Evolutionary conservation across 2,113 vertebrate genomes (phyloP).

Genomic region (Aplodontia rufa): DNA sequence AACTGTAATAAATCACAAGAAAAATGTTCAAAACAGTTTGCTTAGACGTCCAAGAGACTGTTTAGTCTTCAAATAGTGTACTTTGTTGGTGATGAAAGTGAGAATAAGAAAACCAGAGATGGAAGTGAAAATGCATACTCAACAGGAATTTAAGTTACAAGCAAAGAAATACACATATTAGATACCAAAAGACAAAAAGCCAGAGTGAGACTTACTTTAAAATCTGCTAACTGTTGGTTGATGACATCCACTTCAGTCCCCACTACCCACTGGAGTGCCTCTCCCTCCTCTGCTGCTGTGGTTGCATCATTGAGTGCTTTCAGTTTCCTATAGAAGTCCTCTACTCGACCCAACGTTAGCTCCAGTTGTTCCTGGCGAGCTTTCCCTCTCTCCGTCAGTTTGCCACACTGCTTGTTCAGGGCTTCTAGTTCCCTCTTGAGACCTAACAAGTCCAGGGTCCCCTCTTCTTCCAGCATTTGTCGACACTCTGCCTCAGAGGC

Average conservation of each 20-base stretch:
- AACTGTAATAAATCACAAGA: conserved; percentile 47
- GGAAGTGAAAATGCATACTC: neutral
- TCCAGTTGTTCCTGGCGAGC: conserved; percentile 91
- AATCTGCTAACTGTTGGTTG: conserved; percentile 95
- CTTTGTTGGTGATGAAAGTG: neutral
- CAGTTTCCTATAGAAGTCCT: conserved; percentile 92
- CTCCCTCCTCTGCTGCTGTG: conserved; percentile 88
- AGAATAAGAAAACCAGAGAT: neutral
- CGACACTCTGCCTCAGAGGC: conserved; percentile 89
- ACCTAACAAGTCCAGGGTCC: conserved; percentile 93
- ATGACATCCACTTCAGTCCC: conserved; percentile 96
- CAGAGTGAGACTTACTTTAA: conserved; percentile 90
- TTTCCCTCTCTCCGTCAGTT: conserved; percentile 92
- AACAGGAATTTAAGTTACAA: neutral
- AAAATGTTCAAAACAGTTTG: neutral
- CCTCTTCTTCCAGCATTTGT: conserved; percentile 93
- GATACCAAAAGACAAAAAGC: neutral
- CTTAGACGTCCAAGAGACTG: conserved; percentile 14
- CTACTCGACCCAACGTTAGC: conserved; percentile 86
- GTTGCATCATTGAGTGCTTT: conserved; percentile 90
- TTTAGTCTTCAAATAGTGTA: neutral
- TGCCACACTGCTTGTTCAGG: conserved; percentile 93
- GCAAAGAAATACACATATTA: conserved; percentile 21
- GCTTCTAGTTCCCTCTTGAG: conserved; percentile 95
- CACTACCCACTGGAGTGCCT: conserved; percentile 91